Conservation (phyloP, 2,113 vertebrate genomes). For the Pyxicephalus adspersus region DNA sequence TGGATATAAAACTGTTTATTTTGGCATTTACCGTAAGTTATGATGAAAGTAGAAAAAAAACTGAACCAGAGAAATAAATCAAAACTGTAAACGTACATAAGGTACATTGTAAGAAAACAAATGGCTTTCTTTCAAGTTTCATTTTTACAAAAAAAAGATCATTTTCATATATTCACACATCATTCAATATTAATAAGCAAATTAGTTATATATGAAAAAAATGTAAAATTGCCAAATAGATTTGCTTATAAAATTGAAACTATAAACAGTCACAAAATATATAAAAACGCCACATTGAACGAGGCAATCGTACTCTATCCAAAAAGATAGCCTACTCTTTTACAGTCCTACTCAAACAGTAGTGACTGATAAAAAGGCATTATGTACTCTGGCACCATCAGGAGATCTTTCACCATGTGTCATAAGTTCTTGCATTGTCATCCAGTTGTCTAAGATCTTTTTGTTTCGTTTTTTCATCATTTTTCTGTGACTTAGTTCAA, state of each 20-base stretch:
- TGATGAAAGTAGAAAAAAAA: conserved; percentile 77
- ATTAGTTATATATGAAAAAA: conserved; percentile 73
- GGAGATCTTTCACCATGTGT: conserved; percentile 93
- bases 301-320: conserved; percentile 94
- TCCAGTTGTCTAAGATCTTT: conserved; percentile 99
- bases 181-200: conserved; percentile 72
- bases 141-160: conserved; percentile 70
- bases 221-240: conserved; percentile 73
- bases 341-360: conserved; percentile 81
- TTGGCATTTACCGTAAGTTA: conserved; percentile 69
- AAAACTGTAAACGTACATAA: conserved; percentile 68
- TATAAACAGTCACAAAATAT: conserved; percentile 95
- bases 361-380: conserved; percentile 97
- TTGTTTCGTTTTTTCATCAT: conserved; percentile 99
- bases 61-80: conserved; percentile 71
- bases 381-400: conserved; percentile 88
- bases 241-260: conserved; percentile 90
- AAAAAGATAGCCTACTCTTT: conserved; percentile 83
- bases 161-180: conserved; percentile 72
- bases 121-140: conserved; percentile 63
- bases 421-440: conserved; percentile 99
- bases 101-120: conserved; percentile 72
- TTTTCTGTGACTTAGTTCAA: conserved; percentile 97
- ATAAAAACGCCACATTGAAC: conserved; percentile 99
- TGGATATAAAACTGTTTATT: conserved; percentile 70